Evolutionary conservation across 1,140 invertebrate species (phyloP).

Genomic region (Drosophila nigromelanica): DNA sequence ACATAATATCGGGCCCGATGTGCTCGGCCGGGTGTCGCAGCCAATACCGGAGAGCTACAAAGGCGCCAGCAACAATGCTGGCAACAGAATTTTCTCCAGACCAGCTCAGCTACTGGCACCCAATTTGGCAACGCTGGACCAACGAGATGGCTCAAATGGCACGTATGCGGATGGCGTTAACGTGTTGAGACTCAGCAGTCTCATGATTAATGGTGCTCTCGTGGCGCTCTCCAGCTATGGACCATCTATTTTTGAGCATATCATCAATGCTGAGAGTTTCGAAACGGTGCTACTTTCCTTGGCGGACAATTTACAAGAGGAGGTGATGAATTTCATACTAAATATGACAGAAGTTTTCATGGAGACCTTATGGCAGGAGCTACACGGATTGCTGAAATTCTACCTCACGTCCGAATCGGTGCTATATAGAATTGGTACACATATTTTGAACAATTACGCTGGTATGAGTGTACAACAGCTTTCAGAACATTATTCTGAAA

Average conservation of each 20-base stretch:
- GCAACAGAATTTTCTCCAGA: too few species aligned
- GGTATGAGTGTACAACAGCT: neutral
- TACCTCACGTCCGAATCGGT: conserved; percentile 60
- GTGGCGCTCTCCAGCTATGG: conserved; percentile 41
- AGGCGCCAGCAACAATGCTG: neutral
- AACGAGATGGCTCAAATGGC: conserved; percentile 2
- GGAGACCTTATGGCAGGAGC: conserved; percentile 28
- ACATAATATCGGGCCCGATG: conserved; percentile 59
- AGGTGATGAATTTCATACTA: conserved; percentile 28
- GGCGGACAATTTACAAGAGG: conserved; percentile 9
- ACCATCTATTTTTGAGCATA: conserved; percentile 24
- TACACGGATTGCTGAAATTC: conserved; percentile 40
- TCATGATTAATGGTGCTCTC: conserved; percentile 25
- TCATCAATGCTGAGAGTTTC: conserved; percentile 52
- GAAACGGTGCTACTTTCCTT: conserved; percentile 32
- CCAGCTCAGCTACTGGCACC: conserved; percentile 24
- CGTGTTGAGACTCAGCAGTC: conserved; percentile 29
- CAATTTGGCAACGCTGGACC: neutral
- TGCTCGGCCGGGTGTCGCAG: conserved; percentile 46
- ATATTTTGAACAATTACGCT: conserved; percentile 17
- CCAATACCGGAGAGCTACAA: conserved; percentile 33
- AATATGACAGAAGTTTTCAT: conserved; percentile 41
- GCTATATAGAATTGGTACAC: conserved; percentile 35
- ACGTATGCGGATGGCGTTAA: conserved; percentile 41
- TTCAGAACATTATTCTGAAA: neutral